Evolutionary conservation across 2,888 invertebrate species (phyloP), one percentile per base, ranked within the genome.

Genomic region (Zelleria hepariella): DNA sequence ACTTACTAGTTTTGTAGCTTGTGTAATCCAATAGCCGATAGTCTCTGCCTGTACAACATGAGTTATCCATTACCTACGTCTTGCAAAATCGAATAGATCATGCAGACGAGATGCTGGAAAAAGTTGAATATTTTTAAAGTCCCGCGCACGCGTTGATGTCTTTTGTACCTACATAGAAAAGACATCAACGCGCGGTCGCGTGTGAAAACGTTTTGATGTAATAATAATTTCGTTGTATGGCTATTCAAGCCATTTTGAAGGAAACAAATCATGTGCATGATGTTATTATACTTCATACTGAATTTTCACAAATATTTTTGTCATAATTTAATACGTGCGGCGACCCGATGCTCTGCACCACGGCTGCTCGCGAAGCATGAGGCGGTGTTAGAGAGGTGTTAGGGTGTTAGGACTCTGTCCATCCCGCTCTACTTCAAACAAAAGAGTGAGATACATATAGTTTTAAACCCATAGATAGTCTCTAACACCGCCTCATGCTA

Each of bases 61-160:
- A 42, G 32, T 42, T 42, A 42, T 42, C 15, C 32, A 42, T 42
- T 42, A 42, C 32, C 32, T 15, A 2, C 10, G 10, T 42, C 15
- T 42, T 42, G 32, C 32, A 42, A 42, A 42, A 42, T 42, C 32
- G 32, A 42, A 42, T 42, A 42, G 32, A 42, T n/a, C n/a, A n/a
- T n/a, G n/a, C n/a, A 42, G 15, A 10, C 32, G 32, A 42, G 32
- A 42, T 15, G 32, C 4, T 42, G 10, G 32, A 42, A 42, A 42
- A 42, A 42, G 7, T 15, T 42, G 32, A 42, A 42, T 42, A 42
- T 15, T 42, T 15, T 42, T 58, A 59, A 49, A 59, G n/a, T 53
- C 42, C 10, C n/a, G 47, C 42, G 24, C 57, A 15, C 58, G 48
- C 60, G 58, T 58, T 55, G 60, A 58, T 58, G 60, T 60, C 58